Conservation (phyloP, 2,888 invertebrate genomes). For the Luperina nickerlii region DNA sequence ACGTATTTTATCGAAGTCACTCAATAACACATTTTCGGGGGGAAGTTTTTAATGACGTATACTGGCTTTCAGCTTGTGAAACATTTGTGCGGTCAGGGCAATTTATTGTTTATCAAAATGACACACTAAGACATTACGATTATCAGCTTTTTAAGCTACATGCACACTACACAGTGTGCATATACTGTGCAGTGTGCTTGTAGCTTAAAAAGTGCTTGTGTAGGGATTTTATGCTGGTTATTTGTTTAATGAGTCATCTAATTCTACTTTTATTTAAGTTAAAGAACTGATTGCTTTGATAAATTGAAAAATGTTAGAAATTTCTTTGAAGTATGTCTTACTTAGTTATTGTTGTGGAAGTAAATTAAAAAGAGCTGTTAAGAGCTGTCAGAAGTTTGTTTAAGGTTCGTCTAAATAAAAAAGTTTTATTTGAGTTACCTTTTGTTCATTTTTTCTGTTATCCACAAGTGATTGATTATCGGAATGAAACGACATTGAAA, state of each 20-base stretch:
- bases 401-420: neutral
- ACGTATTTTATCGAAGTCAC: constrained; percentile 19
- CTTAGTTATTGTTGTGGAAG: neutral
- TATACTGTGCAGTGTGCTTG: no score
- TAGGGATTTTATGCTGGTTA: no score
- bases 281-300: neutral
- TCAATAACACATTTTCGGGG: neutral
- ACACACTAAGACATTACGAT: neutral
- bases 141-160: no score
- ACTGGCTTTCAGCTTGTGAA: neutral
- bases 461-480: constrained; percentile 24
- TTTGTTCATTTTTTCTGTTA: constrained; percentile 4
- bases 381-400: neutral
- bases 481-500: neutral
- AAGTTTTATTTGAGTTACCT: constrained; percentile 6
- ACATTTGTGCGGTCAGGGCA: neutral
- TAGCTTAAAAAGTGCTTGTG: no score
- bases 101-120: neutral
- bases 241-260: neutral
- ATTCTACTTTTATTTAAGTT: neutral
- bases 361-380: constrained; percentile 2
- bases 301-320: neutral
- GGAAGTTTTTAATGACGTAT: neutral
- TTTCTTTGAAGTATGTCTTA: neutral
- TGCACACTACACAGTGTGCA: no score